Evolutionary conservation across 2,113 vertebrate species (phyloP), one percentile per base, ranked within the genome.

Genomic region (Eubucco bourcierii): DNA sequence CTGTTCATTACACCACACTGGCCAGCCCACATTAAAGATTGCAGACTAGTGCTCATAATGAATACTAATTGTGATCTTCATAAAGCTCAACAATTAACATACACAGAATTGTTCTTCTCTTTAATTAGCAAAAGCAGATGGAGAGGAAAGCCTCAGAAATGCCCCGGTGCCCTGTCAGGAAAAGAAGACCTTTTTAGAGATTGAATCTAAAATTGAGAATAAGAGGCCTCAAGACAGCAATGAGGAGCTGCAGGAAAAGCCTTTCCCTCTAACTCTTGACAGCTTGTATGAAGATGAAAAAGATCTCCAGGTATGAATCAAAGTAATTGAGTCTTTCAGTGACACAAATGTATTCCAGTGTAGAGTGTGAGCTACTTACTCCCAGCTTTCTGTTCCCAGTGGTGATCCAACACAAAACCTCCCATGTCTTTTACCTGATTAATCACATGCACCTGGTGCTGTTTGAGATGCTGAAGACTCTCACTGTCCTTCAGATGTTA

Each of bases 291-390:
- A 97, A 79, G 95, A 97, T 52, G 95, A 97, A 74, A 77, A 82
- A 18, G 93, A 97, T 74, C 97, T 96, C 88, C 96, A 96, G 96
- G 98, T 98, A 96, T 88, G 92, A 50, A 18, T 82, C 76, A n/a
- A 67, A 84, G 20, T 70, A 52, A n/a, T 34, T 1, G 3, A 4
- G 31, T 60, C 80, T 85, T 86, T 68, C 71, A 64, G 8, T 77
- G 67, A 63, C 25, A 59, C 27, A 55, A 55, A 52, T 18, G 7
- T 25, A 7, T 82, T 87, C 63, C 55, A 28, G 12, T 13, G 5
- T 29, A 52, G 39, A 79, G 47, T 41, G 52, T 28, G 46, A 84
- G 9, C 52, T 63, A 17, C 53, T 56, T 63, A 17, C 53, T 56
- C 33, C 34, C 4, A 4, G 31, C 2, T 0, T 77, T 70, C 60